These are phyloP conservation scores for Proisotoma minuta DNA, from an alignment of 2,888 invertebrate species.

Conservation along the genomic window DNA sequence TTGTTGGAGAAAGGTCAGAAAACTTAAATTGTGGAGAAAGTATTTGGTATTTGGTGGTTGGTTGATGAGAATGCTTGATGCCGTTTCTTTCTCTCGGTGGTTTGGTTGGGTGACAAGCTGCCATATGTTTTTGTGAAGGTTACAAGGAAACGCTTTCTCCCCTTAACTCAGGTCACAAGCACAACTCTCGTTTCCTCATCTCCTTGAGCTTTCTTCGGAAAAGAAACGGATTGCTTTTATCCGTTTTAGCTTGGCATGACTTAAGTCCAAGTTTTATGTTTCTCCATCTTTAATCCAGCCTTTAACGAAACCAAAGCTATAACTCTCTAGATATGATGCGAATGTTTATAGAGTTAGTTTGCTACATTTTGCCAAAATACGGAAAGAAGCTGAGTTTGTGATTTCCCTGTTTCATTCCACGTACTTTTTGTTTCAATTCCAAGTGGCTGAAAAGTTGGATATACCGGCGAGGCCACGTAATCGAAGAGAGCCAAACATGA, in stretches of 20 bases:
- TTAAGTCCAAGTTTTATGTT: not conserved
- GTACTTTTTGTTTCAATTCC: not conserved
- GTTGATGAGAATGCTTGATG: no score
- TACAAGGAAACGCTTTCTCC: constrained; percentile 31
- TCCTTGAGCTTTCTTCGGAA: constrained; percentile 1
- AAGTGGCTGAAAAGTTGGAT: not conserved
- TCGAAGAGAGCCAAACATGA: not conserved
- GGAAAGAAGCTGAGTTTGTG: constrained; percentile 1
- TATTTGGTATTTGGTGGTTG: no score
- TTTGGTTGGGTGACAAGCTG: constrained; percentile 21
- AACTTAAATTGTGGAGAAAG: no score
- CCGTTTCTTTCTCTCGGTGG: no score
- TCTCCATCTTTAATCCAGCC: constrained; percentile 3
- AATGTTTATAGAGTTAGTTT: not conserved
- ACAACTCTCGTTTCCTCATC: not conserved
- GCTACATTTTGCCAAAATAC: not conserved
- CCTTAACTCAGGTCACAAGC: no score
- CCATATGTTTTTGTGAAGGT: constrained; percentile 29
- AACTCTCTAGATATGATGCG: no score
- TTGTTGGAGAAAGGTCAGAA: no score
- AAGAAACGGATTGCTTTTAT: not conserved
- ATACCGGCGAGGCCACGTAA: not conserved
- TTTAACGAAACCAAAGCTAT: not conserved
- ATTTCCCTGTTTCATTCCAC: not conserved
- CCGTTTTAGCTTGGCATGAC: not conserved